Evolutionary conservation across 2,113 vertebrate genomes (phyloP).

Genomic region (Cryptotis parvus): DNA sequence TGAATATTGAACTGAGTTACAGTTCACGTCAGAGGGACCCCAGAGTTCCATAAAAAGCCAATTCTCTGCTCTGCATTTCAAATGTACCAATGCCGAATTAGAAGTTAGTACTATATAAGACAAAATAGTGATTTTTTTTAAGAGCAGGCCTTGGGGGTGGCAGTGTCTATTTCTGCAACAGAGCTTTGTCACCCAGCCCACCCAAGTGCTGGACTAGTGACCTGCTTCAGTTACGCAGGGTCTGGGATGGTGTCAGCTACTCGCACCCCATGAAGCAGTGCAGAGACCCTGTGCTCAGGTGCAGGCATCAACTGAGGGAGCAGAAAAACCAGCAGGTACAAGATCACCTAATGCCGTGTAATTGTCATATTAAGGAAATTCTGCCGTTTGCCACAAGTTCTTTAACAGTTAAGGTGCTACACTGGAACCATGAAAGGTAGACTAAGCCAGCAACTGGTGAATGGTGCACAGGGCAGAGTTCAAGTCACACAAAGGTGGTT

Average conservation of each 20-base stretch:
- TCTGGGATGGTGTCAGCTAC: background rate
- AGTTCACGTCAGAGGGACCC: background rate
- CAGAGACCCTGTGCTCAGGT: background rate
- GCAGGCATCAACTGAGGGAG: background rate
- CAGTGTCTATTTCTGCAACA: background rate
- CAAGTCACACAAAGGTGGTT: background rate
- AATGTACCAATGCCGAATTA: background rate
- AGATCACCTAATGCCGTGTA: background rate
- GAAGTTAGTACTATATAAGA: slow-evolving; percentile 44
- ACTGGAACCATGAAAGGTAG: background rate
- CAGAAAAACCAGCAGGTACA: background rate
- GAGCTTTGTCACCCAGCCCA: background rate
- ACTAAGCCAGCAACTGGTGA: background rate
- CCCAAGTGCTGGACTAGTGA: background rate
- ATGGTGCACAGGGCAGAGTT: background rate
- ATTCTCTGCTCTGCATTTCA: background rate
- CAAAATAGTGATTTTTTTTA: background rate
- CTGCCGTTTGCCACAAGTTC: slow-evolving; percentile 23
- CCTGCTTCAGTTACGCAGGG: background rate
- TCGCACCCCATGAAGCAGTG: background rate
- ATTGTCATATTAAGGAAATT: slow-evolving; percentile 29
- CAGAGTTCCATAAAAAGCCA: slow-evolving; percentile 14
- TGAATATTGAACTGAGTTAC: background rate
- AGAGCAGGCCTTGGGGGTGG: background rate
- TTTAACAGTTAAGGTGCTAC: slow-evolving; percentile 47